Percentiles rank a stretch among this genome's conserved stretches.
Conservation (phyloP, 1,140 invertebrate genomes). For the Diabrotica virgifera region DNA sequence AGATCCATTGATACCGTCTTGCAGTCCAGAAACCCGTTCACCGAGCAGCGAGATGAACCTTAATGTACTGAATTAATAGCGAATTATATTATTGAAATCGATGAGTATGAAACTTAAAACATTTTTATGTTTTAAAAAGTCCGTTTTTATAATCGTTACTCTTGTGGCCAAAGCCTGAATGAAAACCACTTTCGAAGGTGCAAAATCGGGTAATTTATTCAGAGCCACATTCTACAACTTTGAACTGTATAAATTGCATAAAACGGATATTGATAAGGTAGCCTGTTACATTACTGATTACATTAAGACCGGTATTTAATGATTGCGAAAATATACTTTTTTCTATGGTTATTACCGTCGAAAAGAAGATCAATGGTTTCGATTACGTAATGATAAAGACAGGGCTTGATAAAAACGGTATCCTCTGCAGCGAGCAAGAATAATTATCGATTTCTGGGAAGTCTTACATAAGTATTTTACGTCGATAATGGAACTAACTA, state of each 20-base stretch:
- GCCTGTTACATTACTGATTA: too few relatives aligned
- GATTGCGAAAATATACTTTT: too few relatives aligned
- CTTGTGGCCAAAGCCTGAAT: slow-evolving; percentile 18
- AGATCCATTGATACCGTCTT: slow-evolving; percentile 38
- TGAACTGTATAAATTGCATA: slow-evolving; percentile 9
- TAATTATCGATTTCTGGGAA: too few relatives aligned
- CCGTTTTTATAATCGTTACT: slow-evolving; percentile 20
- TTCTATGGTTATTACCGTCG: too few relatives aligned
- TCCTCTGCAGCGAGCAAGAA: too few relatives aligned
- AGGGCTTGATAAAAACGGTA: too few relatives aligned
- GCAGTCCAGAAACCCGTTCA: slow-evolving; percentile 28
- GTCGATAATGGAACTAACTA: too few relatives aligned
- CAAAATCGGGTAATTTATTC: slow-evolving; percentile 18
- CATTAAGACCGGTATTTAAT: too few relatives aligned
- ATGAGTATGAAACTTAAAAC: slow-evolving; percentile 33
- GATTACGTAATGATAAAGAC: too few relatives aligned
- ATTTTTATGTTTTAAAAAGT: slow-evolving; percentile 25
- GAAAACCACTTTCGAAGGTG: slow-evolving; percentile 19
- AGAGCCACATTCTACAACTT: slow-evolving; percentile 14
- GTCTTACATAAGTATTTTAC: too few relatives aligned
- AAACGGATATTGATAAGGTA: slow-evolving; percentile 10
- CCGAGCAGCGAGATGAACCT: slow-evolving; percentile 23
- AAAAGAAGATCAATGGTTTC: too few relatives aligned
- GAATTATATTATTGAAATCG: slow-evolving; percentile 38
- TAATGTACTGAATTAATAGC: slow-evolving; percentile 39